Base-by-base conservation (phyloP, 2,888 invertebrate genomes). In the Acleris laterana region DNA sequence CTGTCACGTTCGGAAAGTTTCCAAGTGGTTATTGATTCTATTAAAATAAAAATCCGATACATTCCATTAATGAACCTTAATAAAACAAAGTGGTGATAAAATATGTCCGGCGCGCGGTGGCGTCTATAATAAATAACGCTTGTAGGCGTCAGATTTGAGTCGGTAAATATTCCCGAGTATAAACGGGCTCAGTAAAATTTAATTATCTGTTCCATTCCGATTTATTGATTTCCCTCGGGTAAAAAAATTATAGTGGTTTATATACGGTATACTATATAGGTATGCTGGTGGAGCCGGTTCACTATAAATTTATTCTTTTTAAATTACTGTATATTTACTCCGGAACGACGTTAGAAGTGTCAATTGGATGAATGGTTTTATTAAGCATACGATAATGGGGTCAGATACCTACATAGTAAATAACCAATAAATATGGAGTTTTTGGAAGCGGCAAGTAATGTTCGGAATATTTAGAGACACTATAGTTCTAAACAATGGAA, bases 141-240 rank as follows among this genome's bases (percentile, higher is more conserved):
- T 73, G 83, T 82, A 82, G 83, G 83, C 83, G 82, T 82, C 73
- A 81, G 77, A 79, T 77, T 74, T 61, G 78, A 71, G 78, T 72
- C 77, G 82, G 77, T 86, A 85, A 86, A 87, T 85, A 81, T 78
- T 74, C 74, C 76, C 66, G 77, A 77, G 79, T 81, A 81, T 82
- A 81, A 80, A 80, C 77, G 80, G 71, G 72, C 75, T 84, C 76
- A 86, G 86, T 86, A 85, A 85, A 85, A 82, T 84, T 83, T 88
- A 88, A 87, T 86, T 84, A 84, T 81, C 78, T 77, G 75, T 81
- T 81, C 74, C 80, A 77, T 78, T 83, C 73, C 77, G 77, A 85
- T 88, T 88, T 87, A 88, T 88, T 87, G 83, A 84, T 85, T 86
- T 80, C 80, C 77, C 77, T 74, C 74, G 77, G 78, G 78, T 80